Conservation (phyloP, 2,888 invertebrate species). For the Deladenus siricidicola region DNA sequence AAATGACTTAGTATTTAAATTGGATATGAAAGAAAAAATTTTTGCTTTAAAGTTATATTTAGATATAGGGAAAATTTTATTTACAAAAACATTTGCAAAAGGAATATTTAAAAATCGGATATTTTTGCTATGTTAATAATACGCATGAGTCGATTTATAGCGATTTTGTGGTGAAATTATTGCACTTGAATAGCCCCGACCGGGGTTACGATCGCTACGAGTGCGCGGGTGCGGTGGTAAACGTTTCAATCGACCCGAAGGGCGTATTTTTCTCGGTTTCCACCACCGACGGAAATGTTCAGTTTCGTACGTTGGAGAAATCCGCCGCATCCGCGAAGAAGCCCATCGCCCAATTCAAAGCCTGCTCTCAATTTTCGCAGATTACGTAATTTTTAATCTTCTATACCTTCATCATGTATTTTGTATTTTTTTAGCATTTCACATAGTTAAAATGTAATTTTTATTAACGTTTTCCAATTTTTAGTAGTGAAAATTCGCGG, state of each 20-base stretch:
- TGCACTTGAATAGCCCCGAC: neutral
- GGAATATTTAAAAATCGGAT: neutral
- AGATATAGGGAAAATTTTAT: neutral
- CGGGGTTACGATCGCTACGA: constrained; percentile 14
- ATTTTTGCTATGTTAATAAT: neutral
- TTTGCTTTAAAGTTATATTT: no score
- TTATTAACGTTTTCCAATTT: neutral
- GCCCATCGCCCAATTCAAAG: constrained; percentile 9
- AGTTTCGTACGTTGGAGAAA: constrained; percentile 12
- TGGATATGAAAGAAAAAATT: no score
- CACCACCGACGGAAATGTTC: constrained; percentile 22
- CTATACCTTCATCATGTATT: neutral
- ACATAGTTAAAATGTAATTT: neutral
- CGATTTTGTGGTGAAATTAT: constrained; percentile 19
- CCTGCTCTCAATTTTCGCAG: constrained; percentile 6
- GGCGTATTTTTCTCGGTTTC: constrained; percentile 12
- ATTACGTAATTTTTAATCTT: constrained; percentile 4
- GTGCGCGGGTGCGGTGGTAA: constrained; percentile 13
- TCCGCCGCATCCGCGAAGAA: neutral
- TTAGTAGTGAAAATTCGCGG: neutral
- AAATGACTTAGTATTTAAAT: no score
- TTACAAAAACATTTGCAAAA: neutral
- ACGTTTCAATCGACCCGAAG: constrained; percentile 18
- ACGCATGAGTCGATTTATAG: constrained; percentile 9
- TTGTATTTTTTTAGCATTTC: neutral